A percentile compares a stretch with the other conserved stretches of the same genome.
Conservation (phyloP, 2,113 vertebrate species). For the Sinocyclocheilus maitianheensis region DNA sequence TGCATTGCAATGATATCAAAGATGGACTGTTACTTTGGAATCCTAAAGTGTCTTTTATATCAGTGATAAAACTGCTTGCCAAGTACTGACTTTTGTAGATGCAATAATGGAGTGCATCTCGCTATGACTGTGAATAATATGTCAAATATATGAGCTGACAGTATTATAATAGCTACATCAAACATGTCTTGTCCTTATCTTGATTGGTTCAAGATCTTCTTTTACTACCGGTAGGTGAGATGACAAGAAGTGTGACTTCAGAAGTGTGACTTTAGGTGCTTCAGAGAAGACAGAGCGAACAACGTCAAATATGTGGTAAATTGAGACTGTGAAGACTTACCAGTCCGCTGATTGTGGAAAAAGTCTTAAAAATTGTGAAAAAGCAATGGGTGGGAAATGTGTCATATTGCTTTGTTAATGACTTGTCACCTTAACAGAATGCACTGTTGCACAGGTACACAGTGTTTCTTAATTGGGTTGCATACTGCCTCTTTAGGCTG, state of each 20-base stretch:
- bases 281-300: background rate
- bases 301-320: background rate
- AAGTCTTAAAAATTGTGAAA: background rate
- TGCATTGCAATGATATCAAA: background rate
- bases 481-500: background rate
- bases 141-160: background rate
- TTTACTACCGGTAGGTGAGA: background rate
- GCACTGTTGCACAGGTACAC: background rate
- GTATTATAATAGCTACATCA: slow-evolving; percentile 19
- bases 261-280: slow-evolving; percentile 8
- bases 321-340: background rate
- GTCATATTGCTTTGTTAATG: background rate
- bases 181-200: background rate
- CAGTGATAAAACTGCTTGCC: background rate
- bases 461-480: background rate
- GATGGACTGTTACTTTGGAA: background rate
- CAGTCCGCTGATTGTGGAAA: background rate
- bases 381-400: background rate
- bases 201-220: background rate
- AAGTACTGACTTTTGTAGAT: slow-evolving; percentile 20
- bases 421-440: background rate
- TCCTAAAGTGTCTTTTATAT: background rate
- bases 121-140: background rate
- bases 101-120: slow-evolving; percentile 15
- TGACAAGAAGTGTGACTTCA: slow-evolving; percentile 23